Evolutionary conservation across 2,113 vertebrate species (phyloP), one percentile per base, ranked within the genome.

Genomic region (Chitala chitala): DNA sequence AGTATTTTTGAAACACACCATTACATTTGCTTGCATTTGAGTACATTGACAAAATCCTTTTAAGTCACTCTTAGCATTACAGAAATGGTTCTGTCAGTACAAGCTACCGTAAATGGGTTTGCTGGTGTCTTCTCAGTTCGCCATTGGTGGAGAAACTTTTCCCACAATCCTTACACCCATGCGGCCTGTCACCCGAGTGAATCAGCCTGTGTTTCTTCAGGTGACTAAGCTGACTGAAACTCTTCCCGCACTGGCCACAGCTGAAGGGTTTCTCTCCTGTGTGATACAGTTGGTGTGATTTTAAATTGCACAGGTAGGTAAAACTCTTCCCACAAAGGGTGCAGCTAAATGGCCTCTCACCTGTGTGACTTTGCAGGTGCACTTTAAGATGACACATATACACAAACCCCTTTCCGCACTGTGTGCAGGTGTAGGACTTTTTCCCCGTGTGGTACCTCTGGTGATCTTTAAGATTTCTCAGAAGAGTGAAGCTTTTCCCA

Each of bases 321-420:
- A 73, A 73, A 33, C 55, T 73, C 58, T 73, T 73, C 13, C 71
- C 72, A 1, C 72, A 73, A 56, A 63, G 72, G 10, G 56, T 15
- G 44, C 72, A 73, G 72, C 56, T 73, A 24, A 63, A 73, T 0
- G 72, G 72, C 20, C 58, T 64, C 58, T 73, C 56, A 10, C 72
- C 72, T 3, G 72, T 73, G 29, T 78, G 79, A 50, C 38, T 69
- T 40, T 81, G 72, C 77, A 75, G 40, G 63, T 84, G 78, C 42
- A 77, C 78, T 61, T 76, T 82, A 12, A 82, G 77, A 55, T 82
- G 80, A 8, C 75, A 74, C 66, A 77, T 58, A 51, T 76, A 76
- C 40, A 46, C 63, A 22, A 76, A 78, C 26, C 81, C 77, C 40
- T 55, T 70, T 9, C 64, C 64, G 22, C 56, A 71, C 20, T 72